phyloP scores from a whole-genome alignment of 2,113 vertebrate species.

The Fregata magnificens region DNA sequence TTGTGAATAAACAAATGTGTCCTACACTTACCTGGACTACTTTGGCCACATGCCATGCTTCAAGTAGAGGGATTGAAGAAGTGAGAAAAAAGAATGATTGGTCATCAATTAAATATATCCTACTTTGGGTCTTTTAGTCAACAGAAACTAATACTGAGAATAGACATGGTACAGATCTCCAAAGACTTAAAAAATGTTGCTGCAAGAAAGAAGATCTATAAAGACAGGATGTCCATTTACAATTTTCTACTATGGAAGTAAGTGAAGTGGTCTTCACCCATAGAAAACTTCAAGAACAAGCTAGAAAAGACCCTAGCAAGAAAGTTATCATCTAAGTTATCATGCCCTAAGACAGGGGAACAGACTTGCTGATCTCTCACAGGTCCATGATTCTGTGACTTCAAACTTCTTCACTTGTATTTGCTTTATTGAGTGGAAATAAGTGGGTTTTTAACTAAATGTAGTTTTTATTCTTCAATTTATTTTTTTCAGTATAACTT shows the following conservation, averaged over 20 bases:
- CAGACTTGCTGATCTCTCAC: background rate
- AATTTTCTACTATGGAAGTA: background rate
- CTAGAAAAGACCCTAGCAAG: background rate
- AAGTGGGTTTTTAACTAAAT: background rate
- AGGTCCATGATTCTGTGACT: background rate
- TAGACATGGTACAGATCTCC: background rate
- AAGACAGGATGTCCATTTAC: background rate
- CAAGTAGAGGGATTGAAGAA: background rate
- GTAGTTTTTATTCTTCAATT: background rate
- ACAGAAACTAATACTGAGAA: background rate
- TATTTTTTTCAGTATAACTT: background rate
- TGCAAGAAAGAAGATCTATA: background rate
- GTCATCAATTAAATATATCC: background rate
- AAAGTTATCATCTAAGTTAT: background rate
- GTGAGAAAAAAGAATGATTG: background rate
- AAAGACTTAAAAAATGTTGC: background rate
- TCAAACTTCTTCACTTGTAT: background rate
- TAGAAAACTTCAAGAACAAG: background rate
- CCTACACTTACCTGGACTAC: background rate
- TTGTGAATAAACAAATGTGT: background rate
- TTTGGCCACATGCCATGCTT: background rate
- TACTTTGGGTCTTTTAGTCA: background rate
- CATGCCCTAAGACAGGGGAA: background rate
- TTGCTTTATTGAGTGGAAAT: background rate
- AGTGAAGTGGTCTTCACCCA: background rate